A percentile compares a stretch with the other conserved stretches of the same genome.
These are phyloP conservation scores for Hemichromis elongatus DNA, from an alignment of 2,113 vertebrate species.

Conservation along the genomic window DNA sequence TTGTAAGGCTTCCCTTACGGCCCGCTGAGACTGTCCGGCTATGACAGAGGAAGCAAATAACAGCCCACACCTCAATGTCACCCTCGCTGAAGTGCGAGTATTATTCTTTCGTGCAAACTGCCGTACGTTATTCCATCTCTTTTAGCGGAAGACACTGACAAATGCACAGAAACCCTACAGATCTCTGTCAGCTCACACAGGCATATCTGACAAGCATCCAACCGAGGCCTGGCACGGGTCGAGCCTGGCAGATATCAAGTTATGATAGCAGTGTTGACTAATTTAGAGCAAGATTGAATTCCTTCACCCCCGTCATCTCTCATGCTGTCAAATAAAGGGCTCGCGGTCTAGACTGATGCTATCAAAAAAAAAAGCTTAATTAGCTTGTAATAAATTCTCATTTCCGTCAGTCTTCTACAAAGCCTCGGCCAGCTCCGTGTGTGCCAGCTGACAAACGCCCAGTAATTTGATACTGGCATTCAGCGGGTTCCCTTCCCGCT, in stretches of 20 bases:
- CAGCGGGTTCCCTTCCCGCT: neutral
- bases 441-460: slow-evolving; percentile 48
- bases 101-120: neutral
- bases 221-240: neutral
- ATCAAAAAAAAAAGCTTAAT: slow-evolving; percentile 64
- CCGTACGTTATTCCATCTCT: neutral
- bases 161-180: neutral
- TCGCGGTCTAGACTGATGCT: slow-evolving; percentile 50
- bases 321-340: slow-evolving; percentile 59
- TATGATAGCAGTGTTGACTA: slow-evolving; percentile 57
- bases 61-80: slow-evolving; percentile 39
- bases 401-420: slow-evolving; percentile 52
- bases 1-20: slow-evolving; percentile 4
- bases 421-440: slow-evolving; percentile 26
- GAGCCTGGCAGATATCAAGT: slow-evolving; percentile 40
- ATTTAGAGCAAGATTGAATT: slow-evolving; percentile 62
- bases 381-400: slow-evolving; percentile 67
- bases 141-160: neutral
- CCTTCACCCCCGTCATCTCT: slow-evolving; percentile 53
- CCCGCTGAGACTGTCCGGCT: slow-evolving; percentile 2
- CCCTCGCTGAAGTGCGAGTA: slow-evolving; percentile 11
- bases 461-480: slow-evolving; percentile 68
- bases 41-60: slow-evolving; percentile 16
- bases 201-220: neutral
- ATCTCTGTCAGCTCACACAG: neutral